A percentile compares a stretch with the other conserved stretches of the same genome.
Evolutionary conservation across 2,888 invertebrate species (phyloP).

Genomic region (Hanleya hanleyi): DNA sequence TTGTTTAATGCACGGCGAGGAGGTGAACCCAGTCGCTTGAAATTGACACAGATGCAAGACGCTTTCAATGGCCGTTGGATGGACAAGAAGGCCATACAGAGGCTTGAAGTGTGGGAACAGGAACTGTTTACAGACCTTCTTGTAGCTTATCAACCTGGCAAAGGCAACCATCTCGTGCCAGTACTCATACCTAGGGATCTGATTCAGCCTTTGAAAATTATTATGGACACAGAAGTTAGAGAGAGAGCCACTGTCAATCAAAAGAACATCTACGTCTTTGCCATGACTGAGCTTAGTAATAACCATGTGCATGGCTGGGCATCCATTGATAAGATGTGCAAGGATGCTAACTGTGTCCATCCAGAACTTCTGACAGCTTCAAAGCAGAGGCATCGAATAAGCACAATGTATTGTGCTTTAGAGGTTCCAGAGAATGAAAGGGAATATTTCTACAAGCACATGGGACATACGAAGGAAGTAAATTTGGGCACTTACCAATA

Average conservation of each 20-base stretch:
- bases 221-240: not conserved
- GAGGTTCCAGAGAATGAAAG: not conserved
- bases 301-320: conserved; percentile 2
- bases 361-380: not conserved
- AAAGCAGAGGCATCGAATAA: not conserved
- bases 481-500: not conserved
- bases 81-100: not conserved
- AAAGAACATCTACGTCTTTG: not conserved
- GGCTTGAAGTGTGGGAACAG: conserved; percentile 6
- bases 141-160: conserved; percentile 25
- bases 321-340: not conserved
- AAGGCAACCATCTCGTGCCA: not conserved
- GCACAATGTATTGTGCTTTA: not conserved
- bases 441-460: not conserved
- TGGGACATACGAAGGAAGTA: not conserved
- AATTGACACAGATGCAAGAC: conserved; percentile 21
- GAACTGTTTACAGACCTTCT: conserved; percentile 5
- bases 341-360: not conserved
- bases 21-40: conserved; percentile 24
- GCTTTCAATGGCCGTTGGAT: conserved; percentile 18
- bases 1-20: conserved; percentile 29
- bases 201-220: not conserved
- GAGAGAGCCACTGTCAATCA: not conserved
- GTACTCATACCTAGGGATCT: not conserved
- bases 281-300: not conserved